These are phyloP conservation scores for Poeciliopsis occidentalis DNA, from an alignment of 2,113 vertebrate genomes.

Conservation along the genomic window DNA sequence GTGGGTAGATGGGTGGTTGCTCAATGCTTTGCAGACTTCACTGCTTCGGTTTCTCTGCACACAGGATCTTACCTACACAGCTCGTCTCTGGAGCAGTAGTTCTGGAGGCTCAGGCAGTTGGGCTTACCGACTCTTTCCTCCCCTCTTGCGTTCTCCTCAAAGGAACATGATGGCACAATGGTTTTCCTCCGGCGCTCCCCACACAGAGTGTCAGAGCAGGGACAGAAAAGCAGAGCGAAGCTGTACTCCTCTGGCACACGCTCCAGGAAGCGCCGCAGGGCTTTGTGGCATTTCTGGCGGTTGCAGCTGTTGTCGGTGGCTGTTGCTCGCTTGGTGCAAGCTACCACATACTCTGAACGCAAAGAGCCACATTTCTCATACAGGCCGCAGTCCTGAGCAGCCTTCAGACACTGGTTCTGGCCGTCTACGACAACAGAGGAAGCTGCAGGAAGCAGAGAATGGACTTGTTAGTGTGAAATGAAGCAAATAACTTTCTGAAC, in stretches of 20 bases:
- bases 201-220: constrained; percentile 87
- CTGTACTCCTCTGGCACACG: constrained; percentile 88
- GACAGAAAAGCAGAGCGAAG: constrained; percentile 91
- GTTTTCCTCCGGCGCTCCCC: constrained; percentile 92
- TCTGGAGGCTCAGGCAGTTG: constrained; percentile 89
- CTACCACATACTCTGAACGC: constrained; percentile 88
- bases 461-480: not conserved
- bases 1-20: too few relatives aligned
- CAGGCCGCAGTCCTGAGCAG: constrained; percentile 88
- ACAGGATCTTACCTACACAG: constrained; percentile 86
- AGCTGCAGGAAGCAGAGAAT: constrained; percentile 31
- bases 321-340: constrained; percentile 82
- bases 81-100: constrained; percentile 85
- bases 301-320: constrained; percentile 82
- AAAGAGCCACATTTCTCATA: constrained; percentile 90
- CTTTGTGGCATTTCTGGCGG: constrained; percentile 86
- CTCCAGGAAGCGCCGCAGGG: constrained; percentile 91
- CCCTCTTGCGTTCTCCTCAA: constrained; percentile 72
- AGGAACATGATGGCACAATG: constrained; percentile 93
- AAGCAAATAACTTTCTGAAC: not conserved
- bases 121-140: constrained; percentile 81
- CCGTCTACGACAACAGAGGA: constrained; percentile 75
- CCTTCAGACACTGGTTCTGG: constrained; percentile 91
- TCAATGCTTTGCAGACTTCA: not conserved
- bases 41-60: not conserved